Evolutionary conservation across 2,888 invertebrate genomes (phyloP).

Genomic region (Cataglyphis cursor): DNA sequence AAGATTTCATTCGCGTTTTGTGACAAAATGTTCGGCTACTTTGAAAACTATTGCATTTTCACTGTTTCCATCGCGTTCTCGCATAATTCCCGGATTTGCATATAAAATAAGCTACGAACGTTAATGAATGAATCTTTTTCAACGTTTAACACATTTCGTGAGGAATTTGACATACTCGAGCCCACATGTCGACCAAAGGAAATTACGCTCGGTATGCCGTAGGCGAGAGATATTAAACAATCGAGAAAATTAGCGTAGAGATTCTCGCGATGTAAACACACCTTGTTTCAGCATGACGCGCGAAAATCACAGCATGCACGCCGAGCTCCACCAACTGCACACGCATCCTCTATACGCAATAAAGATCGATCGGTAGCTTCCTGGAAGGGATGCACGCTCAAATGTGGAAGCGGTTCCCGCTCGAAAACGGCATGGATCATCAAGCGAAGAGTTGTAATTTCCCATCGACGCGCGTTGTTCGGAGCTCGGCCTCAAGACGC

Average conservation of each 20-base stretch:
- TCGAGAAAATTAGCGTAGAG: not conserved
- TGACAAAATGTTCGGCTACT: not conserved
- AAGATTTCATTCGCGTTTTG: not conserved
- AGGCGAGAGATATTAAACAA: not conserved
- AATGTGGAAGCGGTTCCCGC: slow-evolving; percentile 1
- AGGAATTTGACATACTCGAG: not conserved
- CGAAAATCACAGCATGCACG: not conserved
- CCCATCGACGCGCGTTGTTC: slow-evolving; percentile 19
- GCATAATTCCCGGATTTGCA: slow-evolving; percentile 17
- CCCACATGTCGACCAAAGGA: not conserved
- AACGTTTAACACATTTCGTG: not conserved
- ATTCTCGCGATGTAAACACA: slow-evolving; percentile 34
- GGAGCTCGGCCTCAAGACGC: slow-evolving; percentile 1
- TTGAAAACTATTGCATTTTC: not conserved
- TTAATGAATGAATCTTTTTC: not conserved
- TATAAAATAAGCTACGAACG: not conserved
- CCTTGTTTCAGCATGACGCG: slow-evolving; percentile 30
- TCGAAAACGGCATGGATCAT: slow-evolving; percentile 23
- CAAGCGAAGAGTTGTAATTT: slow-evolving; percentile 3
- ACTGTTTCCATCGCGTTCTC: not conserved
- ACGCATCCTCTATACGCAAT: slow-evolving; percentile 16
- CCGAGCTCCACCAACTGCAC: slow-evolving; percentile 15
- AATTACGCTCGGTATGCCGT: not conserved
- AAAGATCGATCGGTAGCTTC: slow-evolving; percentile 25
- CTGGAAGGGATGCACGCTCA: slow-evolving; percentile 21